These are phyloP conservation scores for Dasypogon diadema DNA, from an alignment of 2,888 invertebrate species.

Conservation along the genomic window DNA sequence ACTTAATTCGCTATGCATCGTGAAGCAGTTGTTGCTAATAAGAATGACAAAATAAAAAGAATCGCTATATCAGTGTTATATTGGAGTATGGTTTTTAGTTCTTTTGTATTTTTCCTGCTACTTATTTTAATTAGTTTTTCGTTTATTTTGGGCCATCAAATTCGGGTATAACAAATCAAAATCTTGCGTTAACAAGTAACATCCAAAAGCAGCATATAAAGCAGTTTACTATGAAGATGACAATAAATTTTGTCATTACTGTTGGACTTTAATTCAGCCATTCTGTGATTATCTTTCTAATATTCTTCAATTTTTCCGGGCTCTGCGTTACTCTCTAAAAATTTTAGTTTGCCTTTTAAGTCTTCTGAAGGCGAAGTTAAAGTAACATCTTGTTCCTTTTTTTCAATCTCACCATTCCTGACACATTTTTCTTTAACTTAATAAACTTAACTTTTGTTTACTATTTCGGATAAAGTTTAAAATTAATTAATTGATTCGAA, in stretches of 20 bases:
- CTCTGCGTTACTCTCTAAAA: background rate
- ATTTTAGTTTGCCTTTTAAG: background rate
- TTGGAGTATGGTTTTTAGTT: background rate
- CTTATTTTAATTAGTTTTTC: too few species aligned
- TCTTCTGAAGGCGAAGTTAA: background rate
- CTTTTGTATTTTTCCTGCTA: background rate
- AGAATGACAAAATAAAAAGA: too few species aligned
- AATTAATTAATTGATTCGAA: too few species aligned
- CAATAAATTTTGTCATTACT: too few species aligned
- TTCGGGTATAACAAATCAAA: background rate
- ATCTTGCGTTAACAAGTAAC: background rate
- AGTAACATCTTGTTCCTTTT: too few species aligned
- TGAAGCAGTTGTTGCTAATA: background rate
- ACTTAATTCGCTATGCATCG: too few species aligned
- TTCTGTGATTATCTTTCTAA: background rate
- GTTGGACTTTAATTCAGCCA: background rate
- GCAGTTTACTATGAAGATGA: background rate
- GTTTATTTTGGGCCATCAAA: too few species aligned
- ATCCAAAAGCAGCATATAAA: background rate
- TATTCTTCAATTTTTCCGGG: background rate
- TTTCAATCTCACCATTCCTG: too few species aligned
- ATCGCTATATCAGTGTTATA: rapidly evolving
- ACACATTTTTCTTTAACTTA: too few species aligned
- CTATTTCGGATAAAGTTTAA: too few species aligned
- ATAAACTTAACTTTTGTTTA: too few species aligned